These are phyloP conservation scores for Haplochromis burtoni DNA, from an alignment of 2,113 vertebrate species.

Conservation along the genomic window DNA sequence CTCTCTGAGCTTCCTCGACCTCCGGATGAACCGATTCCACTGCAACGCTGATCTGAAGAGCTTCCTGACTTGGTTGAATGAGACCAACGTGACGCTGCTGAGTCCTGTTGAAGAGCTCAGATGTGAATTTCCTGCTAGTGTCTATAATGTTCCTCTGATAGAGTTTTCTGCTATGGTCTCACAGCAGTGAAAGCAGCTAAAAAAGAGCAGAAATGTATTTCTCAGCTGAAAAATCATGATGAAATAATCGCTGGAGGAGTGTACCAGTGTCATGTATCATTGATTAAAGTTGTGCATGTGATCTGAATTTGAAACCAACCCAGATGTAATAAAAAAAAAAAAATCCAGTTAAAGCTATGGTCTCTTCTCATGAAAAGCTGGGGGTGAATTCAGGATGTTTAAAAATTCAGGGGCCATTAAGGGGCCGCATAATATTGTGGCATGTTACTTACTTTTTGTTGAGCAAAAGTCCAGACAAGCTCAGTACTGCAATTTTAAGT, in stretches of 20 bases:
- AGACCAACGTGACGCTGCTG: slow-evolving; percentile 66
- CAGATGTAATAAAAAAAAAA: not conserved
- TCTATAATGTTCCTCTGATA: slow-evolving; percentile 15
- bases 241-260: not conserved
- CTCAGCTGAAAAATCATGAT: not conserved
- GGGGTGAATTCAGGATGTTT: not conserved
- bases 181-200: not conserved
- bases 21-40: slow-evolving; percentile 72
- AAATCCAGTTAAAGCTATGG: not conserved
- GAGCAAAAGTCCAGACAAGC: not conserved
- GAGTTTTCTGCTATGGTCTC: not conserved
- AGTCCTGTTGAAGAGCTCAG: slow-evolving; percentile 53
- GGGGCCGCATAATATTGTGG: not conserved
- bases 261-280: not conserved
- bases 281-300: not conserved
- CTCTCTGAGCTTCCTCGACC: slow-evolving; percentile 63
- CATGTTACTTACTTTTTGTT: not conserved
- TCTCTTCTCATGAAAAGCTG: not conserved
- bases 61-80: slow-evolving; percentile 75
- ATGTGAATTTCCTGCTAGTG: slow-evolving; percentile 70
- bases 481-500: not conserved
- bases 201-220: not conserved
- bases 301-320: not conserved
- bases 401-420: not conserved
- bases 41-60: slow-evolving; percentile 63